These are phyloP conservation scores for Hemicentrotus pulcherrimus DNA, from an alignment of 35 echinoderm and acorn worm genomes.

Conservation along the genomic window DNA sequence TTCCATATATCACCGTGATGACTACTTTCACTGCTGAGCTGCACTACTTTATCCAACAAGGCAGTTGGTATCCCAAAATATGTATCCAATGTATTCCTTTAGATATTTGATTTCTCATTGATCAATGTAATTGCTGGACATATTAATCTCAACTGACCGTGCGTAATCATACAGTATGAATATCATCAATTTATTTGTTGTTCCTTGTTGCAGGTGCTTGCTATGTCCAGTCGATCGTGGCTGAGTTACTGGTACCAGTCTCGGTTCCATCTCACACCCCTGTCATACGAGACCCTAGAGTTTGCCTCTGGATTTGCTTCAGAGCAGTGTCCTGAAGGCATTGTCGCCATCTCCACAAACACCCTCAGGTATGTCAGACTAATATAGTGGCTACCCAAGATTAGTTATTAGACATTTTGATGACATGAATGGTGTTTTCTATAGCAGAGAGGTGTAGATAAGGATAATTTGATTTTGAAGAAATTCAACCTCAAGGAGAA, in stretches of 20 bases:
- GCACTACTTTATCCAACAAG: background rate
- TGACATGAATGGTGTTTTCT: no score
- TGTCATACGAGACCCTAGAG: slow-evolving; percentile 93
- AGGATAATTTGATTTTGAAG: no score
- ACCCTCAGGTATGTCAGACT: slow-evolving; percentile 74
- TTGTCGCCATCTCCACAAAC: slow-evolving; percentile 98
- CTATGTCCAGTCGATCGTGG: slow-evolving; percentile 99
- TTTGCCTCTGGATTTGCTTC: slow-evolving; percentile 96
- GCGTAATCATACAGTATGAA: background rate
- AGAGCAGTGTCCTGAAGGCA: slow-evolving; percentile 97
- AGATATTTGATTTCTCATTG: background rate
- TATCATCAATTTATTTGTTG: background rate
- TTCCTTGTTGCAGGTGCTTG: slow-evolving; percentile 75
- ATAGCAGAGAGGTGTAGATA: no score
- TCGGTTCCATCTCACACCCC: slow-evolving; percentile 92
- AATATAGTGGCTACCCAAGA: background rate
- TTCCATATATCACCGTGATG: background rate
- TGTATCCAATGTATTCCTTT: no score
- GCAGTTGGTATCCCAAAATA: no score
- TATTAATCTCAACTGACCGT: background rate
- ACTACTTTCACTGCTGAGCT: background rate
- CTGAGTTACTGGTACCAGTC: slow-evolving; percentile 99
- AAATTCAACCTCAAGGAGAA: no score
- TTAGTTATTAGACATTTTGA: no score
- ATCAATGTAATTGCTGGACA: background rate